phyloP scores from a whole-genome alignment of 1,140 invertebrate genomes.

The Hestina assimilis region DNA sequence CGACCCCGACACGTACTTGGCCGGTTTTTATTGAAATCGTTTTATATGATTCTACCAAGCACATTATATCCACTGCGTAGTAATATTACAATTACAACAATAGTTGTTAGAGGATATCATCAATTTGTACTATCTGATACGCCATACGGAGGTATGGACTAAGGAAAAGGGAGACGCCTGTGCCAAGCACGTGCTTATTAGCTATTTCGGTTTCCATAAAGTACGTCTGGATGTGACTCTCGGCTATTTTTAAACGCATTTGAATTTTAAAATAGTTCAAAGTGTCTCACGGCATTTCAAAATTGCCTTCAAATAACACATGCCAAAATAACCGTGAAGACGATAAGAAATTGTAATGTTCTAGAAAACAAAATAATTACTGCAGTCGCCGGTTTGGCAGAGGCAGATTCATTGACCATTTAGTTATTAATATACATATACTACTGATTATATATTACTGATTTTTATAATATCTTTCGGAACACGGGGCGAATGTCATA shows the following conservation, averaged over 20 bases:
- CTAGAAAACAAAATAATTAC: too few species aligned
- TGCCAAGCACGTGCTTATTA: slow-evolving; percentile 37
- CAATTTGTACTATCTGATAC: slow-evolving; percentile 9
- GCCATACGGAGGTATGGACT: background rate
- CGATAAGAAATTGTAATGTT: too few species aligned
- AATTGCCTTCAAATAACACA: slow-evolving; percentile 7
- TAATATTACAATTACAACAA: background rate
- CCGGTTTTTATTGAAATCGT: too few species aligned
- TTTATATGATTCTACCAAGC: too few species aligned
- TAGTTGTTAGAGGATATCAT: background rate
- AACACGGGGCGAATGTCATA: too few species aligned
- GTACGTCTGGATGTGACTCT: slow-evolving; percentile 37
- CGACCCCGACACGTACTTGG: too few species aligned
- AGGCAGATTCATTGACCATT: too few species aligned
- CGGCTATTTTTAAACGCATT: slow-evolving; percentile 34
- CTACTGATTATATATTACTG: too few species aligned
- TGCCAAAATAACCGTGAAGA: background rate
- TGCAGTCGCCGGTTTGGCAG: too few species aligned
- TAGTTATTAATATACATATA: too few species aligned
- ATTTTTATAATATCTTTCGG: too few species aligned
- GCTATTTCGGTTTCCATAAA: slow-evolving; percentile 37
- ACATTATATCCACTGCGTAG: too few species aligned
- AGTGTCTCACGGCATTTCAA: slow-evolving; percentile 11
- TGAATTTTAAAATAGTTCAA: slow-evolving; percentile 25
- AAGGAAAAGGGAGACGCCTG: slow-evolving; percentile 20